Base-by-base conservation (phyloP, 2,797 vertebrate genomes). In the Trachurus trachurus region DNA sequence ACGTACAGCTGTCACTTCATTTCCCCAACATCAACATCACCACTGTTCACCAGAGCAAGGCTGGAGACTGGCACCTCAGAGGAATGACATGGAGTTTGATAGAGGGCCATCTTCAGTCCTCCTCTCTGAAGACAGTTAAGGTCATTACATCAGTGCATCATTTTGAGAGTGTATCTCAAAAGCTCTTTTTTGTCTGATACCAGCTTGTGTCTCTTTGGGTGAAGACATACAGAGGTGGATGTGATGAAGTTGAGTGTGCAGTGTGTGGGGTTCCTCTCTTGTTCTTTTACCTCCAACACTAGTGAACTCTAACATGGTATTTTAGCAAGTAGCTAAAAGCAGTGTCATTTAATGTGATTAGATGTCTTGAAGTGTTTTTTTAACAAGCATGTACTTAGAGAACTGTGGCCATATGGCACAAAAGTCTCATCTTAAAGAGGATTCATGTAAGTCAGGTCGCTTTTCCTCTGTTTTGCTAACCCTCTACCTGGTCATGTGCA, bases 1-100 rank as follows among this genome's bases (percentile, higher is more conserved):
- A 60, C 66, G 0, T 58, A 7, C 82, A 85, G 80, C 82, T 87
- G 84, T 84, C 81, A 79, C 79, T 81, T 86, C 71, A 56, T 70
- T 74, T 76, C 64, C 62, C 57, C 29, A 54, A 61, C 66, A 56
- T 75, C 66, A 37, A 54, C 74, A 57, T 82, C 79, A 80, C n/a
- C 56, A 37, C 31, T 77, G 80, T 65, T 83, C 69, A 75, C 19
- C 40, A 21, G 78, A 74, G 78, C 66, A 17, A 58, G 73, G 76
- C 2, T 31, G 67, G 40, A 60, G 76, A 76, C 56, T 39, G 40
- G 31, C 61, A 76, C 59, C 77, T 74, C 19, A 50, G 71, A 74
- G 74, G 62, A 72, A 66, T 26, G 40, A 66, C 61, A 56, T 68
- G 29, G 56, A 71, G 66, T 72, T 62, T 53, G 44, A 66, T 50